Conservation (phyloP, 1,140 invertebrate species). For the Lutraria rhynchaena region DNA sequence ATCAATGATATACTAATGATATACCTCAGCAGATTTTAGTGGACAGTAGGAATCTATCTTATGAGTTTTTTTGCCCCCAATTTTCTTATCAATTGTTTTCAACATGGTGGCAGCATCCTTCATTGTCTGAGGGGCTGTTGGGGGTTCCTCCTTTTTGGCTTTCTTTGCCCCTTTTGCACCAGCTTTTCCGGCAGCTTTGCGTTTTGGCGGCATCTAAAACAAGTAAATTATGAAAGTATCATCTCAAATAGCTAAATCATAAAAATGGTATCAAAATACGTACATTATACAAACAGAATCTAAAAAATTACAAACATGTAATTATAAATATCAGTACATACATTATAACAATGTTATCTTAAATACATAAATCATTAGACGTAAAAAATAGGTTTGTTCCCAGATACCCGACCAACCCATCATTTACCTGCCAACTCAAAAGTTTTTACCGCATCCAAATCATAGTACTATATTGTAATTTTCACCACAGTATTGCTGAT, state of each 20-base stretch:
- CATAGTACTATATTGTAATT: no score
- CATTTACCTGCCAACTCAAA: no score
- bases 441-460: no score
- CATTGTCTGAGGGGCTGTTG: constrained; percentile 60
- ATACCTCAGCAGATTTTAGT: background rate
- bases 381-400: no score
- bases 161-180: constrained; percentile 72
- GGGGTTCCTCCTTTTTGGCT: constrained; percentile 62
- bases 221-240: no score
- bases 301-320: background rate
- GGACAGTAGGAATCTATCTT: constrained; percentile 65
- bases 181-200: constrained; percentile 65
- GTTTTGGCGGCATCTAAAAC: constrained; percentile 73
- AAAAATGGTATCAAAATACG: background rate
- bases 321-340: no score
- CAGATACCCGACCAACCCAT: no score
- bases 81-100: constrained; percentile 69
- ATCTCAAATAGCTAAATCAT: background rate
- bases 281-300: background rate
- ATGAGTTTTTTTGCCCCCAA: constrained; percentile 64
- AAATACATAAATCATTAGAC: no score
- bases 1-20: background rate
- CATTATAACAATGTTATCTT: no score
- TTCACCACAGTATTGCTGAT: no score
- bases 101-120: constrained; percentile 72